phyloP scores from a whole-genome alignment of 2,113 vertebrate genomes.

The Monopterus albus region DNA sequence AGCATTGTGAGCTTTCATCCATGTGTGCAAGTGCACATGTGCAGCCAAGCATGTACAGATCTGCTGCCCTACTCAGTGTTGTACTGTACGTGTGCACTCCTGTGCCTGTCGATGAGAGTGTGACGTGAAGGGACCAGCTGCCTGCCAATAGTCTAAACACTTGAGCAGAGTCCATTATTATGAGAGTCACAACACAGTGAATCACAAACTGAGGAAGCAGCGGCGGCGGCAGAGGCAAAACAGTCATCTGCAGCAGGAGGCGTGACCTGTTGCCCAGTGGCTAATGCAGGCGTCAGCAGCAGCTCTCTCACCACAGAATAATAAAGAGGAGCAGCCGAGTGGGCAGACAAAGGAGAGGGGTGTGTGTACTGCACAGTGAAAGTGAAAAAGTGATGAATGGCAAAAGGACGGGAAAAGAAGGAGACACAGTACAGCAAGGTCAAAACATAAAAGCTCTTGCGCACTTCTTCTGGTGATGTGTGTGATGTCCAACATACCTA shows the following conservation, averaged over 20 bases:
- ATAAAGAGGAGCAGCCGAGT: constrained; percentile 50
- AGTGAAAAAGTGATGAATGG: background rate
- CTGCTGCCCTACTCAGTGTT: constrained; percentile 7
- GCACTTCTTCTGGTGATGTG: background rate
- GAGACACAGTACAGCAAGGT: background rate
- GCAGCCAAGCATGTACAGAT: constrained; percentile 19
- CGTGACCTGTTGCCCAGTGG: constrained; percentile 37
- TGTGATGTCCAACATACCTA: constrained; percentile 81
- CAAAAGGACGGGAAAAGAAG: background rate
- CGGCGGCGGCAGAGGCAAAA: constrained; percentile 2
- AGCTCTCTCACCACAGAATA: constrained; percentile 51
- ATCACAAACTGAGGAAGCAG: constrained; percentile 52
- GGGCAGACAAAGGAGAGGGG: constrained; percentile 5
- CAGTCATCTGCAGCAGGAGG: constrained; percentile 52
- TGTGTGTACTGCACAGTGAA: constrained; percentile 11
- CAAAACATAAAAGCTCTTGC: background rate
- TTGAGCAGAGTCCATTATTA: constrained; percentile 61
- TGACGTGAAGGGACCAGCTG: constrained; percentile 50
- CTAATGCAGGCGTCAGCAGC: constrained; percentile 38
- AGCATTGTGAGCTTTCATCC: constrained; percentile 8
- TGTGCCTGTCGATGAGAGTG: constrained; percentile 21
- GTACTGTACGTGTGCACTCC: constrained; percentile 10
- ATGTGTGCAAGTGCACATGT: constrained; percentile 26
- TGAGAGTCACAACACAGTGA: constrained; percentile 74
- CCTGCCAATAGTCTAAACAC: constrained; percentile 72